Percentiles rank a stretch among this genome's conserved stretches.
These are phyloP conservation scores for Isotomurus palustris DNA, from an alignment of 2,888 invertebrate species.

Conservation along the genomic window DNA sequence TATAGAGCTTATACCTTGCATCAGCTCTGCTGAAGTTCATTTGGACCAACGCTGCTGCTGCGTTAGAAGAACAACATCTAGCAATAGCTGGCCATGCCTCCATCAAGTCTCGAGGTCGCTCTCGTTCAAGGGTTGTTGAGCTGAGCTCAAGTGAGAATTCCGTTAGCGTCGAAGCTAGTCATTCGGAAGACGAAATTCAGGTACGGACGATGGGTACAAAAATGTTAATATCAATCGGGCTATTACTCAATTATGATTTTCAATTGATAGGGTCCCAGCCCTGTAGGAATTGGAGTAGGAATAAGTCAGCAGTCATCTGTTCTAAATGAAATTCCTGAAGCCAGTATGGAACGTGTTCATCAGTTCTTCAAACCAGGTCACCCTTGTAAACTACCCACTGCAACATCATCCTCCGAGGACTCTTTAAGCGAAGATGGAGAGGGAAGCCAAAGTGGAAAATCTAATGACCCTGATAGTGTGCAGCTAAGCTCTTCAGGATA, in stretches of 20 bases:
- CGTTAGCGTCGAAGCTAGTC: constrained; percentile 73
- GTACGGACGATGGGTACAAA: constrained; percentile 45
- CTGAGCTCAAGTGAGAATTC: constrained; percentile 71
- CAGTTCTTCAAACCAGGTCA: constrained; percentile 12
- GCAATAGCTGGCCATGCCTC: constrained; percentile 27
- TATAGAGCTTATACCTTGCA: constrained; percentile 78
- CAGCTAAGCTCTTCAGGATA: constrained; percentile 34
- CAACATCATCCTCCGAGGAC: constrained; percentile 40
- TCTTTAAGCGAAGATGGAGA: constrained; percentile 35
- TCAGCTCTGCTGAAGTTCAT: constrained; percentile 85
- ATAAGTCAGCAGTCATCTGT: too few species aligned
- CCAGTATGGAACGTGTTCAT: not conserved
- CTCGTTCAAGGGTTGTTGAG: constrained; percentile 22
- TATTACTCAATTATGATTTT: too few species aligned
- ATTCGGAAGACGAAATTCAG: constrained; percentile 68
- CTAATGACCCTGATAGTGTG: constrained; percentile 28
- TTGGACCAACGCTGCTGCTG: constrained; percentile 66
- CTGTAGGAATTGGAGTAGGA: too few species aligned
- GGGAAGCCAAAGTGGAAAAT: constrained; percentile 23
- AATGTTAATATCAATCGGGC: too few species aligned
- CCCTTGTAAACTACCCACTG: constrained; percentile 23
- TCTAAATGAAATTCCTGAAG: not conserved
- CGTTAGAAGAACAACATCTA: constrained; percentile 46
- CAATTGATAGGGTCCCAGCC: too few species aligned
- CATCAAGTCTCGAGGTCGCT: constrained; percentile 17